These are phyloP conservation scores for Crotophaga sulcirostris DNA, from an alignment of 2,113 vertebrate genomes.

Conservation along the genomic window DNA sequence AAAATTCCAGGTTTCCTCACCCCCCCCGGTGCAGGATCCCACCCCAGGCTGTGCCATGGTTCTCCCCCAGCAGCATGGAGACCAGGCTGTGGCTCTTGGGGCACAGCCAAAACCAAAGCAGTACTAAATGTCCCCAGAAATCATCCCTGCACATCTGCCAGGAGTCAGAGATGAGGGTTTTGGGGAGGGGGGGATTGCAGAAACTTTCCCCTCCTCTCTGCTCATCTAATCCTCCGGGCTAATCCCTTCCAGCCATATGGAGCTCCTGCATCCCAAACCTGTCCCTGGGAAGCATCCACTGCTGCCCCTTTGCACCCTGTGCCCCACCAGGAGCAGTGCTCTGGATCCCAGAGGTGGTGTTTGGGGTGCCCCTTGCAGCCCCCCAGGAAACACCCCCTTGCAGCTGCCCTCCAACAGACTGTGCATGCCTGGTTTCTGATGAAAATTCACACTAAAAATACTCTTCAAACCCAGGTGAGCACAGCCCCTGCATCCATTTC, in stretches of 20 bases:
- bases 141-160: not conserved
- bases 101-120: not conserved
- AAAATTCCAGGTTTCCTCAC: not conserved
- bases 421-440: rapidly evolving
- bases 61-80: rapidly evolving
- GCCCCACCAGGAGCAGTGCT: not conserved
- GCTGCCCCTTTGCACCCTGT: not conserved
- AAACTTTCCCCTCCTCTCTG: conserved; percentile 60
- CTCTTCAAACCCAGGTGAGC: not conserved
- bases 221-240: conserved; percentile 55
- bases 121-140: not conserved
- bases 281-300: not conserved
- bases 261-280: conserved; percentile 42
- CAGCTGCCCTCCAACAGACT: not conserved
- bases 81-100: rapidly evolving
- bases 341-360: not conserved
- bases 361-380: too few relatives aligned
- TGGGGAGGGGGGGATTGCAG: not conserved
- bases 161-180: conserved; percentile 21
- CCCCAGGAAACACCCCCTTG: rapidly evolving
- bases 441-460: not conserved
- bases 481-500: rapidly evolving
- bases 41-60: rapidly evolving
- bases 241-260: conserved; percentile 72
- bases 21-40: not conserved